These are phyloP conservation scores for Turritopsis rubra DNA, from an alignment of 30 jellyfish, hydroid and myxozoan genomes.

Conservation along the genomic window DNA sequence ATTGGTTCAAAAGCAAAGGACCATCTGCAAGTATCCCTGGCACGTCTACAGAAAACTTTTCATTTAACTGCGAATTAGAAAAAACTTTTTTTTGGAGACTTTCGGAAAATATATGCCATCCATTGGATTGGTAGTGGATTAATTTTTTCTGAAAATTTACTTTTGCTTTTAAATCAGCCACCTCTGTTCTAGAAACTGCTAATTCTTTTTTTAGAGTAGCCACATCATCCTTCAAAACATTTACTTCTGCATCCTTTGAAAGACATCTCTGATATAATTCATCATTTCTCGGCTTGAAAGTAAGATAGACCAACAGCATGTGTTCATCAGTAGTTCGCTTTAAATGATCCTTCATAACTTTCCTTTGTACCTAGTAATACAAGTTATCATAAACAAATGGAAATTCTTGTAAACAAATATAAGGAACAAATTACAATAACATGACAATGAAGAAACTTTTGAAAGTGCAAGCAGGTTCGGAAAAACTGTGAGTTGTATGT, in stretches of 20 bases:
- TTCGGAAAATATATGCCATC: not conserved
- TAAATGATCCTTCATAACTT: not conserved
- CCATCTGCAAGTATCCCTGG: not conserved
- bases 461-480: too few relatives aligned
- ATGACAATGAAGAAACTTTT: too few relatives aligned
- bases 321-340: not conserved
- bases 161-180: not conserved
- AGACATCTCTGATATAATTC: not conserved
- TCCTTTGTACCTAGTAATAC: not conserved
- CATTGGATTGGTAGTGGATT: not conserved
- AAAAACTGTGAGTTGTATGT: too few relatives aligned
- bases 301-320: not conserved
- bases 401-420: not conserved
- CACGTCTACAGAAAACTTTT: not conserved
- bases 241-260: not conserved
- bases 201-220: not conserved
- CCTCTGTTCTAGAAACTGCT: not conserved
- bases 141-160: not conserved
- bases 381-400: too few relatives aligned
- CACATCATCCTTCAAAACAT: not conserved
- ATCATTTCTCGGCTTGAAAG: not conserved
- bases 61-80: not conserved
- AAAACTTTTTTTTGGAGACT: too few relatives aligned
- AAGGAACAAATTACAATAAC: not conserved
- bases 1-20: not conserved